These are phyloP conservation scores for Melanostoma scalare DNA, from an alignment of 2,888 invertebrate species.

Conservation along the genomic window DNA sequence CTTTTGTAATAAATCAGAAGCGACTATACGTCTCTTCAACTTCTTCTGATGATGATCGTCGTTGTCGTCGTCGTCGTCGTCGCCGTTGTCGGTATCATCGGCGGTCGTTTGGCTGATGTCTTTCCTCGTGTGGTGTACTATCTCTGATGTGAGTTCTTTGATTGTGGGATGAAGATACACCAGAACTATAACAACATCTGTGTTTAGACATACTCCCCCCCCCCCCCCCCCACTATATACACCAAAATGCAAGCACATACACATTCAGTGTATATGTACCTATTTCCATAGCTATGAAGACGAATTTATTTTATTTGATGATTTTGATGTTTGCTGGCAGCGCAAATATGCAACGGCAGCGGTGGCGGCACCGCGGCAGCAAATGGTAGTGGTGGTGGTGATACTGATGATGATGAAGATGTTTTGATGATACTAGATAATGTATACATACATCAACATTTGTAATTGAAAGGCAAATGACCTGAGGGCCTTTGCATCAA, in stretches of 20 bases:
- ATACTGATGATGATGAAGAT: conserved; percentile 36
- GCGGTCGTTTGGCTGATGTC: too few relatives aligned
- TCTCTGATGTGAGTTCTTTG: conserved; percentile 23
- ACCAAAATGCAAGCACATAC: conserved; percentile 25
- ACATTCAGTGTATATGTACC: not conserved
- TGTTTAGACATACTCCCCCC: not conserved
- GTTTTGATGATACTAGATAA: conserved; percentile 19
- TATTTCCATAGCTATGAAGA: not conserved
- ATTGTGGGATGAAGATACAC: conserved; percentile 32
- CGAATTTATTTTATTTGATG: conserved; percentile 63
- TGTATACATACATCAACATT: conserved; percentile 21
- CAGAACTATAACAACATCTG: conserved; percentile 8
- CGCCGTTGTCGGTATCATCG: not conserved
- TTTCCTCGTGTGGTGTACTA: conserved; percentile 11
- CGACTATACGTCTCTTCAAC: conserved; percentile 52
- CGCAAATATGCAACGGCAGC: conserved; percentile 17
- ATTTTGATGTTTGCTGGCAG: conserved; percentile 53
- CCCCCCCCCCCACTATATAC: not conserved
- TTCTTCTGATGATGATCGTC: conserved; percentile 29
- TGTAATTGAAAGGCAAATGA: conserved; percentile 64
- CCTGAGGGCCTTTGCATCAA: conserved; percentile 57
- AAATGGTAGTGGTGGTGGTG: conserved; percentile 29
- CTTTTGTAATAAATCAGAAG: conserved; percentile 70
- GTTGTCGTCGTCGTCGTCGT: not conserved
- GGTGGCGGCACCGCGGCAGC: conserved; percentile 14